phyloP scores from a whole-genome alignment of 2,888 invertebrate genomes.

The Perizoma affinitatum region DNA sequence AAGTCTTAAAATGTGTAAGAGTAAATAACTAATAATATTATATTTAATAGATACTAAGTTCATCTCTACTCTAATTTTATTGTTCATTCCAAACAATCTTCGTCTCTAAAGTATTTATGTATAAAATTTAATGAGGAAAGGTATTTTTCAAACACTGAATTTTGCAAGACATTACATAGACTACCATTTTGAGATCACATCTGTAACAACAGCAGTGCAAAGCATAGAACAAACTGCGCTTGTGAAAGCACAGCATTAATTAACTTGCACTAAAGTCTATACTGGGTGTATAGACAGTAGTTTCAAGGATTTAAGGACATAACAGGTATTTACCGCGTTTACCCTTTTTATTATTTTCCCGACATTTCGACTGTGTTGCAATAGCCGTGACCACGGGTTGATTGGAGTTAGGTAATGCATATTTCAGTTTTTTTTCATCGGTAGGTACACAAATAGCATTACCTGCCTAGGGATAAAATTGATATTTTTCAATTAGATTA shows the following conservation, averaged over 20 bases:
- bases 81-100: not conserved
- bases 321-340: no score
- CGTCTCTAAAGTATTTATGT: not conserved
- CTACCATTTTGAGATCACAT: conserved; percentile 15
- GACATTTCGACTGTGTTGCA: no score
- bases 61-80: not conserved
- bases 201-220: conserved; percentile 20
- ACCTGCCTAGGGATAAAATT: no score
- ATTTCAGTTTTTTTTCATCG: no score
- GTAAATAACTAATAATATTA: no score
- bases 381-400: no score
- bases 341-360: no score
- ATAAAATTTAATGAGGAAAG: not conserved
- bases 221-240: conserved; percentile 18
- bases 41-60: no score
- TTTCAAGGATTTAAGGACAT: conserved; percentile 1
- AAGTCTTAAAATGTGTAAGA: no score
- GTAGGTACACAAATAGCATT: no score
- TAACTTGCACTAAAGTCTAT: conserved; percentile 22
- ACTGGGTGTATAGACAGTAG: conserved; percentile 15
- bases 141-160: conserved; percentile 3
- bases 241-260: conserved; percentile 16
- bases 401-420: no score
- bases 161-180: conserved; percentile 16
- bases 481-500: no score